Evolutionary conservation across 1,140 invertebrate genomes (phyloP).

Genomic region (Branchinecta lynchi): DNA sequence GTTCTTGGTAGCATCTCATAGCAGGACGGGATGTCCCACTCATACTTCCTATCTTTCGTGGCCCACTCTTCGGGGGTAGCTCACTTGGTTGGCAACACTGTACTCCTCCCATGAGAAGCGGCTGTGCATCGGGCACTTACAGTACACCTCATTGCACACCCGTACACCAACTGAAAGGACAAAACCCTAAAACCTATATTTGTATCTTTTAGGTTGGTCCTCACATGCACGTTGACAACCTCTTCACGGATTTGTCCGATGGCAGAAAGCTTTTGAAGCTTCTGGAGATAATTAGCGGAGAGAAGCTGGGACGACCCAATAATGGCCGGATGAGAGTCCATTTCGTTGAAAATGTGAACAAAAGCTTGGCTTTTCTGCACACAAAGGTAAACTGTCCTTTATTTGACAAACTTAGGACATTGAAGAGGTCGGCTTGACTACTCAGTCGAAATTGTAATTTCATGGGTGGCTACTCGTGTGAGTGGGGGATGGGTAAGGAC

Average conservation of each 20-base stretch:
- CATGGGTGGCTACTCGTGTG: too few species aligned
- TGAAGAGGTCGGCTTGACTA: too few species aligned
- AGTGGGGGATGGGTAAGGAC: too few species aligned
- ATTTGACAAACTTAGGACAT: neutral
- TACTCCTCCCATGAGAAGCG: too few species aligned
- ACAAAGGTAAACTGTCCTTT: conserved; percentile 90
- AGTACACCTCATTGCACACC: neutral
- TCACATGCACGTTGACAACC: conserved; percentile 89
- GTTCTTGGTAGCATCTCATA: too few species aligned
- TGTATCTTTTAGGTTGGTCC: conserved; percentile 39
- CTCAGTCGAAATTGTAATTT: too few species aligned
- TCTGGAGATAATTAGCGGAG: conserved; percentile 96
- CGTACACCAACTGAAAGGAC: neutral
- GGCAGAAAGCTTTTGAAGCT: conserved; percentile 89
- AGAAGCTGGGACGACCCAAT: conserved; percentile 91
- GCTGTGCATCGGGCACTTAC: too few species aligned
- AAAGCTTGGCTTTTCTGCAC: conserved; percentile 89
- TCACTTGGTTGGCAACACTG: too few species aligned
- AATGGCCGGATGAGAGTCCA: conserved; percentile 93
- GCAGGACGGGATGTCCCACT: too few species aligned
- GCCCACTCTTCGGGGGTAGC: too few species aligned
- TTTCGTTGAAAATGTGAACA: conserved; percentile 99
- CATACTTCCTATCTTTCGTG: too few species aligned
- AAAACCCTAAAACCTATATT: neutral
- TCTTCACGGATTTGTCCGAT: conserved; percentile 90